These are phyloP conservation scores for Amaurobius ferox DNA, from an alignment of 2,888 invertebrate genomes.

Conservation along the genomic window DNA sequence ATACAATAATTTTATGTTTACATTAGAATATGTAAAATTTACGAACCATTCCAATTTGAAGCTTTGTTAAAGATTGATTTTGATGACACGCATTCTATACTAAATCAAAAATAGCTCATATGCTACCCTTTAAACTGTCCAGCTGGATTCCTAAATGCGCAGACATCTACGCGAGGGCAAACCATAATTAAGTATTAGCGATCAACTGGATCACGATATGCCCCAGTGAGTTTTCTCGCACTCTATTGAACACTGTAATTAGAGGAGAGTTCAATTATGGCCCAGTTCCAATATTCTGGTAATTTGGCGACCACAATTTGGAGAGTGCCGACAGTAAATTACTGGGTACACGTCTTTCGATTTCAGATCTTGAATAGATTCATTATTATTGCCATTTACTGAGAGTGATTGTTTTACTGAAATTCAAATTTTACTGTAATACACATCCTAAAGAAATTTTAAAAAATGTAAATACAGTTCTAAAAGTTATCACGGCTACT, in stretches of 20 bases:
- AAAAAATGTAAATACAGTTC: no score
- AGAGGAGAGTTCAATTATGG: conserved; percentile 2
- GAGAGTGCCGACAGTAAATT: neutral
- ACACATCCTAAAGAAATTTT: no score
- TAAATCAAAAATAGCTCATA: neutral
- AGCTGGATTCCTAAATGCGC: neutral
- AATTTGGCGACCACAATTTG: neutral
- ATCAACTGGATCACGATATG: neutral
- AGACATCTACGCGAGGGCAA: neutral
- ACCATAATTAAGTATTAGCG: conserved; percentile 9
- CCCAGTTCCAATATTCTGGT: neutral
- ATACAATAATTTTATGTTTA: no score
- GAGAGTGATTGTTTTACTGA: no score
- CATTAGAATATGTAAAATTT: no score
- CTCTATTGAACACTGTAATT: conserved; percentile 6
- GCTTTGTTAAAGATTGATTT: no score
- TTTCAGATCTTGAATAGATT: no score
- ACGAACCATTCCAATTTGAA: no score
- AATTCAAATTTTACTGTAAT: no score
- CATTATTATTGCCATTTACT: no score
- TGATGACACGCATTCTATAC: no score
- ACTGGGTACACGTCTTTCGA: neutral
- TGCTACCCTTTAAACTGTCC: neutral
- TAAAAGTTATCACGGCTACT: no score
- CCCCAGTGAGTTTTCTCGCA: neutral